These are phyloP conservation scores for Petroica traversi DNA, from an alignment of 2,113 vertebrate genomes.

Conservation along the genomic window DNA sequence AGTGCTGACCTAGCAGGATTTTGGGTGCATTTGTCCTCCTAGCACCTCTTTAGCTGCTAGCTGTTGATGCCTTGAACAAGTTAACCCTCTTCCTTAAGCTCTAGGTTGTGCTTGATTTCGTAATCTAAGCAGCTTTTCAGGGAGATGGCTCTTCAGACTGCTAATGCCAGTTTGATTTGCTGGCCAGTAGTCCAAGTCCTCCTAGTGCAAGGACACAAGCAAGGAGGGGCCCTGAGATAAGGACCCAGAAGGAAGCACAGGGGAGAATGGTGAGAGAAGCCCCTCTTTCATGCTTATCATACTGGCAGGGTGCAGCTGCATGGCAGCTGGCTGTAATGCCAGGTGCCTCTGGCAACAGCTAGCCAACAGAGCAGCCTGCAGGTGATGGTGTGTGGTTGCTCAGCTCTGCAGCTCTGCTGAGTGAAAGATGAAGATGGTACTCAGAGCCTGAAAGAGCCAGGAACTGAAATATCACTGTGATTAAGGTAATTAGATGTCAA, in stretches of 20 bases:
- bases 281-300: neutral
- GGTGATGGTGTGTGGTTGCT: too few species aligned
- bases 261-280: neutral
- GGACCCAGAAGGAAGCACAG: neutral
- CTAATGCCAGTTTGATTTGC: neutral
- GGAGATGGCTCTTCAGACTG: neutral
- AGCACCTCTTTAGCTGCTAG: neutral
- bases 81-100: neutral
- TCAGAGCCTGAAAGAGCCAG: neutral
- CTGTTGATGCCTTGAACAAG: neutral
- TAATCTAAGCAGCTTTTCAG: neutral
- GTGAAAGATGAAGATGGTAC: neutral
- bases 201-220: neutral
- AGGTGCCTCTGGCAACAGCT: neutral
- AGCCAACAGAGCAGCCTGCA: neutral
- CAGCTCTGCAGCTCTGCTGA: neutral
- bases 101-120: neutral
- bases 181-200: neutral
- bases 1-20: neutral
- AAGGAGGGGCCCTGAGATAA: rapidly evolving
- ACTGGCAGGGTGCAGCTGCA: neutral
- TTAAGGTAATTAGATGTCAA: neutral
- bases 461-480: neutral
- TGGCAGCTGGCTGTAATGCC: rapidly evolving
- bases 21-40: neutral